Conservation (phyloP, 2,113 vertebrate species). For the zebrafish (Danio rerio) region GRCz12tu NC_133181.1:38041501-38042000, state of each 20-base stretch:
- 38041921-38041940: no score
- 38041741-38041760: background rate
- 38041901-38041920: background rate
- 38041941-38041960: no score
- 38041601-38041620: constrained; percentile 55
- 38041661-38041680: constrained; percentile 49
- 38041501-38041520: constrained; percentile 27
- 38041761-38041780: background rate
- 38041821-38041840: no score
- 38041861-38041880: no score
- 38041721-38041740: constrained; percentile 12
- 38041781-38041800: background rate
- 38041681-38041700: constrained; percentile 36
- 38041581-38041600: constrained; percentile 28
- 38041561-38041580: constrained; percentile 28
- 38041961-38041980: no score
- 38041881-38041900: no score
- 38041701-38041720: constrained; percentile 28
- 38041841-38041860: no score
- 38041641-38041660: constrained; percentile 48
- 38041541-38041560: constrained; percentile 12
- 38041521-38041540: background rate
- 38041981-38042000: no score
- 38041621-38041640: constrained; percentile 42
- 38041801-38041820: background rate